Evolutionary conservation across 2,888 invertebrate genomes (phyloP).

Genomic region (Sinelater perroti): DNA sequence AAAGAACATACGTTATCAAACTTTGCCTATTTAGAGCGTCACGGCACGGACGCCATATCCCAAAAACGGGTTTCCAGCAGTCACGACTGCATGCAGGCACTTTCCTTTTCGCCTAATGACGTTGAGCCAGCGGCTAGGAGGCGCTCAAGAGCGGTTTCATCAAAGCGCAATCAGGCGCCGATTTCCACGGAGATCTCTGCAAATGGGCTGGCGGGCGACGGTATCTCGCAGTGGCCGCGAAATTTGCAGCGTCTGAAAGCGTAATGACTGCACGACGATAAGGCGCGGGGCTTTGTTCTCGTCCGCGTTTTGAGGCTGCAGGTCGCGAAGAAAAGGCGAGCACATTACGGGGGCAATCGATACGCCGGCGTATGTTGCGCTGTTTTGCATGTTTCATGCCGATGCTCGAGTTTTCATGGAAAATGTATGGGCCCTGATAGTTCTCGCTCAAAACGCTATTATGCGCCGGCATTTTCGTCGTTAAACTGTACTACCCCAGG

Average conservation of each 20-base stretch:
- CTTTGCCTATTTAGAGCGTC: constrained; percentile 8
- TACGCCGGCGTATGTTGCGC: not conserved
- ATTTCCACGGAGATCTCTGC: not conserved
- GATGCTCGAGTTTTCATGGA: not conserved
- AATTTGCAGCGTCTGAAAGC: constrained; percentile 6
- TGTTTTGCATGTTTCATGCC: not conserved
- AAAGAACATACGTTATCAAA: constrained; percentile 11
- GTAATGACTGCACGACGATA: constrained; percentile 11
- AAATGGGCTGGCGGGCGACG: not conserved
- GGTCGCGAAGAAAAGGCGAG: not conserved
- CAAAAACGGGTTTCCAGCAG: not conserved
- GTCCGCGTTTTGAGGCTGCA: not conserved
- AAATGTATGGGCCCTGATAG: not conserved
- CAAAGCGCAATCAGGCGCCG: constrained; percentile 5
- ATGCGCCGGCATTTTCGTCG: too few species aligned
- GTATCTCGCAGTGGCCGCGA: constrained; percentile 1
- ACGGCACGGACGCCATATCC: not conserved
- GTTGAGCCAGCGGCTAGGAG: not conserved
- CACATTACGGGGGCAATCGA: not conserved
- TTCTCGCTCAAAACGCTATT: too few species aligned
- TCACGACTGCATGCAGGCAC: not conserved
- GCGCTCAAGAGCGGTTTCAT: not conserved
- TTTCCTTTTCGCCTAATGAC: not conserved
- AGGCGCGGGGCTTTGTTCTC: constrained; percentile 4
- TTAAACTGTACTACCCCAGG: too few species aligned